Evolutionary conservation across 2,888 invertebrate species (phyloP).

Genomic region (Subacronicta megacephala): DNA sequence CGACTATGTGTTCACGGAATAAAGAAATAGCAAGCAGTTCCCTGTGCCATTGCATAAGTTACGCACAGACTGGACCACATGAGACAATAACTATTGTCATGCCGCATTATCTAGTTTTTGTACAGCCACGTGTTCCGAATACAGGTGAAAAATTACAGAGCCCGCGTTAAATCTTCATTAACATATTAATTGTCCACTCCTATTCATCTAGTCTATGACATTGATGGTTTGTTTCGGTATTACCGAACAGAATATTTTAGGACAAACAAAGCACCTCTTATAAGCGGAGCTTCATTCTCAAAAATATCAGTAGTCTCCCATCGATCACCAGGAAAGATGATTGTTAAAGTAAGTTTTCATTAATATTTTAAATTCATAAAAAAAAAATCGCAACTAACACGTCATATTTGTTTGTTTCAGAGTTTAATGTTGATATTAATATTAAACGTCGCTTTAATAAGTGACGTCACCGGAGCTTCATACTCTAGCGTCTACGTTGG

Average conservation of each 20-base stretch:
- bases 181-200: slow-evolving; percentile 85
- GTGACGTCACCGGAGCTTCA: slow-evolving; percentile 64
- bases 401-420: slow-evolving; percentile 66
- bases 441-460: slow-evolving; percentile 59
- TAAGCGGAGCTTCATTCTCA: slow-evolving; percentile 77
- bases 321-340: slow-evolving; percentile 83
- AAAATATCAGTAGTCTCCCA: slow-evolving; percentile 84
- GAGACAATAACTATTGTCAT: slow-evolving; percentile 76
- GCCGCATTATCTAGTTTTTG: slow-evolving; percentile 75
- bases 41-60: slow-evolving; percentile 70
- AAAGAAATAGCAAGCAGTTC: slow-evolving; percentile 64
- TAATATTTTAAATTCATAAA: slow-evolving; percentile 5
- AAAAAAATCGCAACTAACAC: background rate
- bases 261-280: slow-evolving; percentile 81
- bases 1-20: slow-evolving; percentile 54
- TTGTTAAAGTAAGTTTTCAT: slow-evolving; percentile 77
- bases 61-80: slow-evolving; percentile 66
- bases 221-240: slow-evolving; percentile 88
- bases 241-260: slow-evolving; percentile 85
- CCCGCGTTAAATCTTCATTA: slow-evolving; percentile 82
- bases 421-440: slow-evolving; percentile 56
- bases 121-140: slow-evolving; percentile 79
- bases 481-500: slow-evolving; percentile 81
- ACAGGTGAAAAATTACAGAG: slow-evolving; percentile 69
- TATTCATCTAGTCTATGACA: slow-evolving; percentile 85